Conservation (phyloP, 2,888 invertebrate genomes). For the Drosophila imparisetae region DNA sequence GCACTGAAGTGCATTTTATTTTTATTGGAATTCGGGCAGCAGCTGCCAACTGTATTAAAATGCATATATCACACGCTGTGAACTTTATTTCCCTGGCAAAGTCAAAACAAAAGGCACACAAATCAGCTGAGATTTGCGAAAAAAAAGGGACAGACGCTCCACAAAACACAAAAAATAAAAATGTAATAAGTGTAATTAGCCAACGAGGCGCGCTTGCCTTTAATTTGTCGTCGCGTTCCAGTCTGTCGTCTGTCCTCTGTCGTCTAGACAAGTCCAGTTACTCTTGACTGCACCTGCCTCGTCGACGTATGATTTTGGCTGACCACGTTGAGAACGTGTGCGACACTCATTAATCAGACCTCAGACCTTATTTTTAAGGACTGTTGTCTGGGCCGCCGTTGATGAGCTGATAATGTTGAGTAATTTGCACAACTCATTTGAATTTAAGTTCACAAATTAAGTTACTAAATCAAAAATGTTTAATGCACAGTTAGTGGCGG, state of each 20-base stretch:
- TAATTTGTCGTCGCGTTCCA: conserved; percentile 26
- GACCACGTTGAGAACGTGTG: conserved; percentile 19
- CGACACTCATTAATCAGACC: conserved; percentile 13
- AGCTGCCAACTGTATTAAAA: conserved; percentile 1
- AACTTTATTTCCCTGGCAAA: conserved; percentile 12
- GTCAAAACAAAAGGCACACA: conserved; percentile 31
- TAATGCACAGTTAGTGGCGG: background rate
- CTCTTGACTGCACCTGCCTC: background rate
- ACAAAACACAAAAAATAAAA: background rate
- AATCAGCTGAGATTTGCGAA: conserved; percentile 33
- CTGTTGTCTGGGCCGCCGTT: conserved; percentile 13
- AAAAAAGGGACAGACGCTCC: conserved; percentile 16
- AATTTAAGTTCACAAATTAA: background rate
- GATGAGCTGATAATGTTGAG: conserved; percentile 6
- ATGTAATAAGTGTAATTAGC: conserved; percentile 35
- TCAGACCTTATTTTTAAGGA: background rate
- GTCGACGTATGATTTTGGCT: conserved; percentile 10
- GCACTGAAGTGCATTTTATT: conserved; percentile 50
- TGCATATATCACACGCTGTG: conserved; percentile 7
- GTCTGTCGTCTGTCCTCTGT: conserved; percentile 15
- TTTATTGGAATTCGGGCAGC: conserved; percentile 18
- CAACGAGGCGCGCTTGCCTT: conserved; percentile 21
- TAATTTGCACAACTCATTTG: conserved; percentile 21
- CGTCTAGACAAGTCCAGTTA: conserved; percentile 41
- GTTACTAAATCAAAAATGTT: conserved; percentile 4